Evolutionary conservation across 1,140 invertebrate species (phyloP), one percentile per base, ranked within the genome.

Genomic region (Telenomus remus): DNA sequence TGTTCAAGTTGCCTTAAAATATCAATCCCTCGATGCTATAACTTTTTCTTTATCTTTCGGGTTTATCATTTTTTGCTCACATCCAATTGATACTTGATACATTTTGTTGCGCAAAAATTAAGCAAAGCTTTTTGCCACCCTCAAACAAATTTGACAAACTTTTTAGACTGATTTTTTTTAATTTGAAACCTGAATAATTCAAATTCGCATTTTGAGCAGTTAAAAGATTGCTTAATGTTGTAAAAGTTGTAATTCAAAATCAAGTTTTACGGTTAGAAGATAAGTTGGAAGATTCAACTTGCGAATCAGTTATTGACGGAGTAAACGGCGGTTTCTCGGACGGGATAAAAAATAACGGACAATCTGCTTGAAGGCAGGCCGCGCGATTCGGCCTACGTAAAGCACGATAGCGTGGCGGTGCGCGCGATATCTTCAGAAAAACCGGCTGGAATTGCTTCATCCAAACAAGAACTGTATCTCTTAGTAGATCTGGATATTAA

Each of bases 391-490:
- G 60, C 65, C 54, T 54, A 75, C 56, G 74, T 74, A 77, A 60
- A 42, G 50, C 35, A 72, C 68, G 70, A 81, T 78, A 78, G 77
- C 61, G 59, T 74, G 49, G 49, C 70, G 47, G 79, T 65, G 69
- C 65, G 79, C 78, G 79, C 78, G 79, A 80, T 83, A 82, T 81
- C 79, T 79, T 81, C 78, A 79, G 79, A 84, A 85, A 82, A 82
- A 83, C 81, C 78, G 80, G 77, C 80, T 82, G 64, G 79, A 87
- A 87, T 84, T 82, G 82, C 82, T 86, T 86, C 82, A 84, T 86
- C 81, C 79, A 76, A 83, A 82, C 81, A 82, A 82, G 81, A 86
- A 84, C 79, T 79, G 82, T 82, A 80, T 81, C 50, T 73, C 53
- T 69, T 64, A 76, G 79, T 73, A 78, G 76, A 85, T 83, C 80